Evolutionary conservation across 2,113 vertebrate species (phyloP).

Genomic region (Spea bombifrons): DNA sequence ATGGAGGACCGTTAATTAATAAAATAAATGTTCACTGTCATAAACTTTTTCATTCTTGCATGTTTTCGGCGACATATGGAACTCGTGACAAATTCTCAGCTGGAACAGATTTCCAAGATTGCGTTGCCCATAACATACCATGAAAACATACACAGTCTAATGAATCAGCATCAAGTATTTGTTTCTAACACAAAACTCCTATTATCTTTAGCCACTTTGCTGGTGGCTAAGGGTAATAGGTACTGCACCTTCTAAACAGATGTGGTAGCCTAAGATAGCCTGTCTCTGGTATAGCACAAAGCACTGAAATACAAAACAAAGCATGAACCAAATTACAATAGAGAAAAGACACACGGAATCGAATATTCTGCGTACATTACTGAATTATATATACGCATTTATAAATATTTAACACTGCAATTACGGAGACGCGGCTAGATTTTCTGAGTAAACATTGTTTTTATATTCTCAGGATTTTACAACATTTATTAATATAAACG

Average conservation of each 20-base stretch:
- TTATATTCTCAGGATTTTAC: slow-evolving; percentile 8
- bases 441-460: neutral
- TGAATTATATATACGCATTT: slow-evolving; percentile 43
- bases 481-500: neutral
- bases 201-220: too few species aligned
- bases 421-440: slow-evolving; percentile 34
- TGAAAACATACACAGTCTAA: neutral
- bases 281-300: neutral
- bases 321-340: slow-evolving; percentile 16
- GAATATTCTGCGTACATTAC: neutral
- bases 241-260: neutral
- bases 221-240: neutral
- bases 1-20: too few species aligned
- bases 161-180: too few species aligned
- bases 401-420: slow-evolving; percentile 53
- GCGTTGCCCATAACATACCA: neutral
- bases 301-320: slow-evolving; percentile 10
- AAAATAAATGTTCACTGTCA: neutral
- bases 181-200: too few species aligned
- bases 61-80: neutral
- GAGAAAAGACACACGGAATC: slow-evolving; percentile 14
- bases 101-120: slow-evolving; percentile 8
- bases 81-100: neutral
- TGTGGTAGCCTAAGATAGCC: neutral
- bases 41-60: neutral